These are phyloP conservation scores for Lemur catta DNA, from an alignment of 2,797 vertebrate genomes.

Conservation along the genomic window DNA sequence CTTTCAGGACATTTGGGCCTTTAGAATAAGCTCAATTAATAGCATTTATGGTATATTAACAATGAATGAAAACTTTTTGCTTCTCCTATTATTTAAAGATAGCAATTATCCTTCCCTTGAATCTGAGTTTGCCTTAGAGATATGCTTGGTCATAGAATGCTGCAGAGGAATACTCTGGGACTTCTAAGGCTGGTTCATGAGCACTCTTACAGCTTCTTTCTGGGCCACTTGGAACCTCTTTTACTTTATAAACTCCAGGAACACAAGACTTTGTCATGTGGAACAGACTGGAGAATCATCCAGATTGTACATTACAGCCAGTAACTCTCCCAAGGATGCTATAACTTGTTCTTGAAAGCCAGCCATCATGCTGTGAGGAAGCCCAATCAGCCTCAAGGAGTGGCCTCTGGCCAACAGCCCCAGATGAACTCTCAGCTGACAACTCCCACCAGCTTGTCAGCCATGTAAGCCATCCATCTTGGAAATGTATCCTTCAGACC, in stretches of 20 bases:
- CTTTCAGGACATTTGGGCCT: neutral
- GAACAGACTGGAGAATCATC: no score
- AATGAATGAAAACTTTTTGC: neutral
- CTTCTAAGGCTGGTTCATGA: neutral
- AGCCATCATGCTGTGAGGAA: constrained; percentile 41
- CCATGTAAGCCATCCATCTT: neutral
- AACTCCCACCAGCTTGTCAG: neutral
- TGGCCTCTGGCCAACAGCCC: neutral
- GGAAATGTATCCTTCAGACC: neutral
- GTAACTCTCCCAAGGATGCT: no score
- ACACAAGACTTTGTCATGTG: no score
- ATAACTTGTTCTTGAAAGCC: constrained; percentile 1
- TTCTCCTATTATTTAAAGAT: neutral
- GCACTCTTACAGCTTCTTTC: constrained; percentile 15
- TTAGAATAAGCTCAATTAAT: neutral
- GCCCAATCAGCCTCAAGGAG: neutral
- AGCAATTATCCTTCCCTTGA: neutral
- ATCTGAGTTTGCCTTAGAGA: neutral
- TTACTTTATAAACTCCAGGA: no score
- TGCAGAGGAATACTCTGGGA: neutral
- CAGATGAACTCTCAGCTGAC: neutral
- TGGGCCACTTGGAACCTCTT: constrained; percentile 3
- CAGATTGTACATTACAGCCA: no score
- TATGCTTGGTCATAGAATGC: neutral
- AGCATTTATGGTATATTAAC: neutral